Evolutionary conservation across 2,888 invertebrate species (phyloP), one percentile per base, ranked within the genome.

Genomic region (Scaeva pyrastri): DNA sequence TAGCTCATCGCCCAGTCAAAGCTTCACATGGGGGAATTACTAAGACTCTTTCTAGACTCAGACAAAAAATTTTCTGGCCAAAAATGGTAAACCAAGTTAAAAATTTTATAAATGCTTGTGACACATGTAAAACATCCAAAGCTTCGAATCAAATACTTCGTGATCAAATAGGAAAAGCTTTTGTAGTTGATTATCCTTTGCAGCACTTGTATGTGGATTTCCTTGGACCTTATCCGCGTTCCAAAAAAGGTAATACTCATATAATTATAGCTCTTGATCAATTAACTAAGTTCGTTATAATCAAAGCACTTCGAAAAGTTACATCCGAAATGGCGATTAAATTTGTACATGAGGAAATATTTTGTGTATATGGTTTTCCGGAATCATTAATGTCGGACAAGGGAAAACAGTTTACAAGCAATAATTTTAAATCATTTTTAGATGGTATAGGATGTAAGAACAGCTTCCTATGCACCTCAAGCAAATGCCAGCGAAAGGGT

Each of bases 301-400:
- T 62, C 2, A 2, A 39, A 31, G 12, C 62, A 2, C 12, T 73
- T 2, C 41, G 26, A 19, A 62, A 14, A 16, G 52, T 41, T 1
- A 50, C 11, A 12, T 16, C 36, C 10, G 19, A 58, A 19, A 3
- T 12, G 8, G 58, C 36, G 5, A 58, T 58, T 11, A 1, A 36
- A 3, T 72, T 60, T 10, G 7, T 48, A 6, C 19, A 48, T 0
- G 58, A 72, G 4, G 7, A 48, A 10, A 7, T 77, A 8, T 77
- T 77, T 21, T 19, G 4, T 1, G 2, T 60, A 5, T 77, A 70
- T 12, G 70, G 62, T 0, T 71, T 78, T 12, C 76, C 76, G 0
- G 68, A 76, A 14, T 16, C 52, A 2, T 45, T 68, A 12, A 2
- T 76, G 4, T 58, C 76, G 2, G 68, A 76, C n/a, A 76, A 76